phyloP scores from a whole-genome alignment of 2,888 invertebrate genomes.

The Drosophila picticornis region DNA sequence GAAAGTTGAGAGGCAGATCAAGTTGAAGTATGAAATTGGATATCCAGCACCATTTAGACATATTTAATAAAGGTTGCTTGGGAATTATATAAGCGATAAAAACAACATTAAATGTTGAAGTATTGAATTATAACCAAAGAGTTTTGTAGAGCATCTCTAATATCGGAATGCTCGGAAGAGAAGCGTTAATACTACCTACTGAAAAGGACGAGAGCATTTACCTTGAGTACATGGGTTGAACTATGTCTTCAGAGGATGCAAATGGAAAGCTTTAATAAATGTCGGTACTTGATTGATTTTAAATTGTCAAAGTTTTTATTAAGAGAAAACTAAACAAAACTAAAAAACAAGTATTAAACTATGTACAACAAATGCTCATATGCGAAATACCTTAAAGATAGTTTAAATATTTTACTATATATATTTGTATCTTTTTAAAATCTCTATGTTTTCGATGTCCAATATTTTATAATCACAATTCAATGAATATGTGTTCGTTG shows the following conservation, averaged over 20 bases:
- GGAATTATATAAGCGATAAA: conserved; percentile 16
- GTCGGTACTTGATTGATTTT: conserved; percentile 62
- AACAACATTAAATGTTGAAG: conserved; percentile 54
- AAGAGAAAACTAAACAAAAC: conserved; percentile 13
- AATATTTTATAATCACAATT: conserved; percentile 72
- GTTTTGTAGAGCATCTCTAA: conserved; percentile 26
- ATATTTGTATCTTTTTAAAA: conserved; percentile 77
- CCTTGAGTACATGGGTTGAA: conserved; percentile 43
- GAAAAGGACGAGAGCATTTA: conserved; percentile 34
- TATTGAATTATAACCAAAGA: conserved; percentile 28
- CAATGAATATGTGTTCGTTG: conserved; percentile 72
- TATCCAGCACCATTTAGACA: conserved; percentile 33
- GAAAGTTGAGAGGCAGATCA: conserved; percentile 22
- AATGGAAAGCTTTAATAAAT: conserved; percentile 70
- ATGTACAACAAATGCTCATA: conserved; percentile 56
- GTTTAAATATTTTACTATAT: conserved; percentile 67
- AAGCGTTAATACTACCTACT: conserved; percentile 25
- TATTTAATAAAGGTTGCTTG: conserved; percentile 36
- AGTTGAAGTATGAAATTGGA: conserved; percentile 27
- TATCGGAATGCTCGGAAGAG: conserved; percentile 23
- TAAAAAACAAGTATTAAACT: conserved; percentile 55
- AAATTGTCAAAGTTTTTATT: conserved; percentile 57
- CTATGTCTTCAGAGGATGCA: conserved; percentile 50
- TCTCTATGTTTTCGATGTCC: conserved; percentile 78
- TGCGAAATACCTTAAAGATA: conserved; percentile 45